Evolutionary conservation across 2,113 vertebrate genomes (phyloP).

Genomic region (Cyphotilapia sp.): DNA sequence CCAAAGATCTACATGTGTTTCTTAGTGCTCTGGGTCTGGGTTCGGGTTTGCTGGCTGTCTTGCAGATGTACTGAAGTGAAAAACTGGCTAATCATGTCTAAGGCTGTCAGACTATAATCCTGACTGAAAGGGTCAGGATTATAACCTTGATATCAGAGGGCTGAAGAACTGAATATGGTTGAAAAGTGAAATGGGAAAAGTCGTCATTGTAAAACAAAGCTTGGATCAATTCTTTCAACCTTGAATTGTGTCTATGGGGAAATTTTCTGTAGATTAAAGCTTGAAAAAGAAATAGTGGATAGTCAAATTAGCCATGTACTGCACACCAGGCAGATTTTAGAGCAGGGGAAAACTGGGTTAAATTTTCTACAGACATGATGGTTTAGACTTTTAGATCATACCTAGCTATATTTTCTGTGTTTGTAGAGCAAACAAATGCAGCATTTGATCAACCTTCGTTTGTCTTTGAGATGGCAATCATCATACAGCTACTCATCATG

Average conservation of each 20-base stretch:
- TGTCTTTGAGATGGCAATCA: background rate
- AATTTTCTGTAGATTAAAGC: background rate
- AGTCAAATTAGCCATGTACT: background rate
- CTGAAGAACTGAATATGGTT: background rate
- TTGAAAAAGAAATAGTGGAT: background rate
- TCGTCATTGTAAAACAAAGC: background rate
- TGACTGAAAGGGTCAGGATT: background rate
- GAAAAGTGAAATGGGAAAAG: background rate
- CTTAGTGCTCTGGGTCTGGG: background rate
- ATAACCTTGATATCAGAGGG: background rate
- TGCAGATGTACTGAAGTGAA: background rate
- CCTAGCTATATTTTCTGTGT: background rate
- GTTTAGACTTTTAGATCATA: background rate
- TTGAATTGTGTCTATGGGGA: background rate
- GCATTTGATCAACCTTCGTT: background rate
- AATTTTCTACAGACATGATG: background rate
- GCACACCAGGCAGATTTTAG: background rate
- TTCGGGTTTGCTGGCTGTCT: background rate
- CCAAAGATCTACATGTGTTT: background rate
- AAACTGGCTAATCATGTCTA: background rate
- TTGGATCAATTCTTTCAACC: background rate
- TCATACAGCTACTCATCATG: background rate
- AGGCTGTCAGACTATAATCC: background rate
- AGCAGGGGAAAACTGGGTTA: background rate
- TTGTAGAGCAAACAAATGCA: background rate